These are phyloP conservation scores for Aethina tumida DNA, from an alignment of 1,140 invertebrate genomes.

Conservation along the genomic window DNA sequence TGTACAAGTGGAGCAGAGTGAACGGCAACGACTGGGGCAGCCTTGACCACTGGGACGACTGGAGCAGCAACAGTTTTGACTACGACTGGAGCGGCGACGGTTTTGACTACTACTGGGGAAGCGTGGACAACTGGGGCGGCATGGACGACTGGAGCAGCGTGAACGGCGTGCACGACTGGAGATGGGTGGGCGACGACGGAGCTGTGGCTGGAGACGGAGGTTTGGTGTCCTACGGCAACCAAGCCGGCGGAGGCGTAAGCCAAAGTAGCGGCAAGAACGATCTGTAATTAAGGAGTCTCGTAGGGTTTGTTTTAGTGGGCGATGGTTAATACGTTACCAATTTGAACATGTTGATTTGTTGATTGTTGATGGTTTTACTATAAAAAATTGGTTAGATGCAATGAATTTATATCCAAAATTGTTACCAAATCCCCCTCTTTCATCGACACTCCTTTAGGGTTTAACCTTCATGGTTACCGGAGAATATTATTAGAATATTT, in stretches of 20 bases:
- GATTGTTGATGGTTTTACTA: conserved; percentile 2
- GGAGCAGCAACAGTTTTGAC: conserved; percentile 39
- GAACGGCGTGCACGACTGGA: conserved; percentile 34
- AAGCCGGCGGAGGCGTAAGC: conserved; percentile 43
- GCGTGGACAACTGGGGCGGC: conserved; percentile 9
- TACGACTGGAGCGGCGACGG: conserved; percentile 24
- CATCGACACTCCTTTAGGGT: neutral
- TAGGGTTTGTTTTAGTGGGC: neutral
- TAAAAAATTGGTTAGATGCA: too few species aligned
- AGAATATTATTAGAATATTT: too few species aligned
- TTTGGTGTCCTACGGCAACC: too few species aligned
- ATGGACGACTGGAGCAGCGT: conserved; percentile 37
- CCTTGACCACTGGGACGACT: conserved; percentile 15
- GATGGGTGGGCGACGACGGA: conserved; percentile 25
- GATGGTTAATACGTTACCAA: conserved; percentile 42
- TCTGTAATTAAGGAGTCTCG: conserved; percentile 25
- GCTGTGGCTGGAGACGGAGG: too few species aligned
- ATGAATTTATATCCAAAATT: too few species aligned
- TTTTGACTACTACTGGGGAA: conserved; percentile 6
- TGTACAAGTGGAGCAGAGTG: conserved; percentile 17
- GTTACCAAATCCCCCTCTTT: neutral
- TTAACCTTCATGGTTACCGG: too few species aligned
- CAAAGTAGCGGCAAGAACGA: conserved; percentile 41
- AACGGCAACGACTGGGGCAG: neutral
- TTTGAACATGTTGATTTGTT: conserved; percentile 30